Evolutionary conservation across 2,797 vertebrate genomes (phyloP), one percentile per base, ranked within the genome.

Genomic region (Gallinago solitaria): DNA sequence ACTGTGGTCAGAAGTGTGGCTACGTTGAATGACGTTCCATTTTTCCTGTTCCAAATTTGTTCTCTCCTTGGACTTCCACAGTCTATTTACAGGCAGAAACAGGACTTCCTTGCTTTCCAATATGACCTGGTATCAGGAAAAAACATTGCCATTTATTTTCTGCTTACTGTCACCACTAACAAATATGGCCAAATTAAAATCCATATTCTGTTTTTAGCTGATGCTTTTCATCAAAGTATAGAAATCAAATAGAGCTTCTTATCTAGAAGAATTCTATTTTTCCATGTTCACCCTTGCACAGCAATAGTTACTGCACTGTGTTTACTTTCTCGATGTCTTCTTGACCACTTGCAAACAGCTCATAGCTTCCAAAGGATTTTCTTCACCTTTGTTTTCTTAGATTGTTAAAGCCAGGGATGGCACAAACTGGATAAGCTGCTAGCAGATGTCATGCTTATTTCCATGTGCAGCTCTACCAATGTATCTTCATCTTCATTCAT

Each of bases 71-170:
- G 47, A 53, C 25, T 93, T 87, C 30, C 56, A 91, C 7, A 7
- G n/a, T 43, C n/a, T 90, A 4, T 95, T 95, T 96, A 64, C 48
- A 50, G 67, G 51, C n/a, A 95, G 67, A 73, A 95, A 24, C 12
- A 67, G 35, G 23, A 81, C 89, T 95, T 88, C 16, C 33, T 51
- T 81, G 27, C 39, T 79, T 86, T 69, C 30, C 56, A 79, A 0
- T 54, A 70, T 37, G 54, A 37, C 16, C 15, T 24, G 30, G 21
- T 75, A 53, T 37, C 32, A 79, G 74, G 65, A 70, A 79, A 93
- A 93, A 91, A 33, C 18, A 21, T 4, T 87, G 57, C 23, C 9
- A 6, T 45, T 73, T 94, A 91, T 92, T 80, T 87, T 35, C 28
- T 86, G 30, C n/a, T 65, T 93, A 25, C 21, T 15, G 79, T 67